Conservation (phyloP, 2,888 invertebrate genomes). For the Lycia hirtaria region DNA sequence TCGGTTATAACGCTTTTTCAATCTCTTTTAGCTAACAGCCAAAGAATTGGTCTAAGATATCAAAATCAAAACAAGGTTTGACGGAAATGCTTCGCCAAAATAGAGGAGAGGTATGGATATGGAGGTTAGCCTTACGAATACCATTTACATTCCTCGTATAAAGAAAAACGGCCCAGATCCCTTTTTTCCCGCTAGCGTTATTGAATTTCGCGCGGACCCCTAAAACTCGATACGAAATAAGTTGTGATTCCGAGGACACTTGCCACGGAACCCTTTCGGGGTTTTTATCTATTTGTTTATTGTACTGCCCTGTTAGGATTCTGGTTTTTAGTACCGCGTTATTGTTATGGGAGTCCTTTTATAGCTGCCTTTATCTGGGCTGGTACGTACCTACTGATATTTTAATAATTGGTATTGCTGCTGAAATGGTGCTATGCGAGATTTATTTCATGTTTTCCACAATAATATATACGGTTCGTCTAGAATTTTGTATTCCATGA, state of each 20-base stretch:
- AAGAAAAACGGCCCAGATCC: slow-evolving; percentile 34
- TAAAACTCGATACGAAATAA: slow-evolving; percentile 54
- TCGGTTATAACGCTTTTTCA: too few relatives aligned
- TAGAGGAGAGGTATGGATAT: too few relatives aligned
- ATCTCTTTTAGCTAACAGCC: too few relatives aligned
- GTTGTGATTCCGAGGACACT: slow-evolving; percentile 58
- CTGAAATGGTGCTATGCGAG: too few relatives aligned
- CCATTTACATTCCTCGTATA: slow-evolving; percentile 9
- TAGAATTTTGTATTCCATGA: too few relatives aligned
- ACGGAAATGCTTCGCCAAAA: too few relatives aligned
- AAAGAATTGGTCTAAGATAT: too few relatives aligned
- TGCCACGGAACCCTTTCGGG: slow-evolving; percentile 53
- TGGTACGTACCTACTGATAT: slow-evolving; percentile 12
- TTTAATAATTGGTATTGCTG: slow-evolving; percentile 17
- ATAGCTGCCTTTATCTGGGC: slow-evolving; percentile 18
- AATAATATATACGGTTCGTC: too few relatives aligned
- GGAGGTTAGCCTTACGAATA: neutral
- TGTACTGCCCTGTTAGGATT: slow-evolving; percentile 50
- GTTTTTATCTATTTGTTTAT: slow-evolving; percentile 59
- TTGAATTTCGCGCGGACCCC: slow-evolving; percentile 56
- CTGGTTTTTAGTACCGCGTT: slow-evolving; percentile 38
- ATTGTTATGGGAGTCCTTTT: slow-evolving; percentile 39
- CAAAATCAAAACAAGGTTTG: too few relatives aligned
- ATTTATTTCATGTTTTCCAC: too few relatives aligned
- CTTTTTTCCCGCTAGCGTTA: slow-evolving; percentile 54